These are phyloP conservation scores for Australoheros scitulus DNA, from an alignment of 2,113 vertebrate species.

Conservation along the genomic window DNA sequence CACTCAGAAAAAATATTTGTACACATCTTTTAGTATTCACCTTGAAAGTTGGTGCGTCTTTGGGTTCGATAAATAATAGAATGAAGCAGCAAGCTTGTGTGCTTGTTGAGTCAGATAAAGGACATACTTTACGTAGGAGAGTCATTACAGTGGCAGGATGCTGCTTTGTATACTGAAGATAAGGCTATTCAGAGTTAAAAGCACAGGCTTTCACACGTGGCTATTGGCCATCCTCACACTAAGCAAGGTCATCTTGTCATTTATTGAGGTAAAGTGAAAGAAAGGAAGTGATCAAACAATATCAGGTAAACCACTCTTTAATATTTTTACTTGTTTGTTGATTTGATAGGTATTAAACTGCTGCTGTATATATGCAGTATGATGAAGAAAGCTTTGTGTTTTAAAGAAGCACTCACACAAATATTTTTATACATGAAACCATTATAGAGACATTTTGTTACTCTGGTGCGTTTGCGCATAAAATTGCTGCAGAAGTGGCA, in stretches of 20 bases:
- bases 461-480: constrained; percentile 11
- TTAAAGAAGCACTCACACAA: neutral
- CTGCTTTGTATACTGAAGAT: constrained; percentile 58
- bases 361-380: neutral
- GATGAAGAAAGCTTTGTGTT: neutral
- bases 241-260: constrained; percentile 20
- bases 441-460: neutral
- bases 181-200: constrained; percentile 48
- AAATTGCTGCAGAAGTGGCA: neutral
- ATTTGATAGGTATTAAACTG: neutral
- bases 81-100: constrained; percentile 20
- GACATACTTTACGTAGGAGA: constrained; percentile 12
- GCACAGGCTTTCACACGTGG: constrained; percentile 16
- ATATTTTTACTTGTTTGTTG: neutral
- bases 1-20: neutral
- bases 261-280: neutral
- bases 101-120: constrained; percentile 52
- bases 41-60: constrained; percentile 43
- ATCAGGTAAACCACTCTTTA: neutral
- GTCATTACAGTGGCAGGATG: constrained; percentile 41
- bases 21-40: constrained; percentile 28
- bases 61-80: constrained; percentile 57
- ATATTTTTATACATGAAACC: neutral
- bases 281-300: constrained; percentile 3
- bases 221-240: constrained; percentile 4